Base-by-base conservation (phyloP, 2,888 invertebrate species). In the Oligia latruncula region DNA sequence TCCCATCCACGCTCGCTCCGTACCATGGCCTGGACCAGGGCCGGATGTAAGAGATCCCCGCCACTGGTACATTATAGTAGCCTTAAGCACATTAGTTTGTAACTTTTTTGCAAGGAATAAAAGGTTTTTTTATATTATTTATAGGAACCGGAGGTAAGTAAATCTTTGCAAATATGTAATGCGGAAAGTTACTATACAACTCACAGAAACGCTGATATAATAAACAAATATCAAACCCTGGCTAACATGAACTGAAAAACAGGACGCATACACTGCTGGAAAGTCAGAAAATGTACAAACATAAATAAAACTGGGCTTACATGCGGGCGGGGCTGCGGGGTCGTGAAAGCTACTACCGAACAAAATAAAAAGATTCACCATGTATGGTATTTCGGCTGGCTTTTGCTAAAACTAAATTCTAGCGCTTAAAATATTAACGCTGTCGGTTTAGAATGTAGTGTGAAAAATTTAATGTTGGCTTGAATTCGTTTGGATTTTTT, bases 261-360 rank as follows among this genome's bases (percentile, higher is more conserved):
- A 72, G 46, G 11, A 3, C 13, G 6, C 52, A 46, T 17, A 46
- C n/a, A 35, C 15, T 17, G 15, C n/a, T 23, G 71, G 8, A 72
- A 86, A 86, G 86, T 68, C 83, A 76, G 65, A 76, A 86, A 77
- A 73, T 73, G n/a, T 76, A 62, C 76, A 73, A 82, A 86, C 65
- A 65, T 72, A 86, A 86, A 86, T 77, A 86, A 66, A 86, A 71
- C 52, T 71, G 11, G 82, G 60, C 65, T 82, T 55, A 70, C 67
- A 84, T 86, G 68, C 77, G 83, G 83, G 83, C 43, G 65, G 29
- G 64, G 35, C 20, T 35, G 20, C n/a, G 29, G 35, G 35, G 29
- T 60, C 52, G 55, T 72, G 77, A 86, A 83, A 82, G 65, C 72
- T 77, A 76, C 46, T 71, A 58, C 46, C 46, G 17, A 68, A 73